A percentile compares a stretch with the other conserved stretches of the same genome.
Evolutionary conservation across 2,888 invertebrate genomes (phyloP).

Genomic region (Eulithis prunata): DNA sequence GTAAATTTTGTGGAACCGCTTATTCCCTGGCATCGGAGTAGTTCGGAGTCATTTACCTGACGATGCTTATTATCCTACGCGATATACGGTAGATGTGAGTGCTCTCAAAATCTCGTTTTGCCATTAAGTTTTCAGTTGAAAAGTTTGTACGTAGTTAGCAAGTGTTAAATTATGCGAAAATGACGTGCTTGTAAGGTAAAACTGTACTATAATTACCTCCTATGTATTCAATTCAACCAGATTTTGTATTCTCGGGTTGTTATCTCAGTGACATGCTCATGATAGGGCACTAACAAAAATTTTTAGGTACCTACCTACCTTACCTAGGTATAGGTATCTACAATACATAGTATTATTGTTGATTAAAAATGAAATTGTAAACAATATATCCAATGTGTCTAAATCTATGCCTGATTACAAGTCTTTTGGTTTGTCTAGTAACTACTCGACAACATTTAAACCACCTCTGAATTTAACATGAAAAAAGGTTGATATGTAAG

Average conservation of each 20-base stretch:
- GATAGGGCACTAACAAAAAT: too few relatives aligned
- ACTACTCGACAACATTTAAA: too few relatives aligned
- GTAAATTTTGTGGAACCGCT: slow-evolving; percentile 49
- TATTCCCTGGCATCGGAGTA: slow-evolving; percentile 19
- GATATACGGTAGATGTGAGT: slow-evolving; percentile 12
- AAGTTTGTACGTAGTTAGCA: slow-evolving; percentile 24
- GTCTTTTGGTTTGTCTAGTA: too few relatives aligned
- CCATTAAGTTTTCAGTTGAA: slow-evolving; percentile 19
- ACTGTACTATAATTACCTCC: slow-evolving; percentile 11
- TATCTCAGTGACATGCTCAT: slow-evolving; percentile 15
- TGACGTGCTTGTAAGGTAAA: slow-evolving; percentile 36
- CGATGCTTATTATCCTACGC: slow-evolving; percentile 25
- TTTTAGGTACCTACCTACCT: too few relatives aligned
- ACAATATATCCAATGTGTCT: too few relatives aligned
- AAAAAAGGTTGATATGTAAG: too few relatives aligned
- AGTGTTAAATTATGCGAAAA: slow-evolving; percentile 35
- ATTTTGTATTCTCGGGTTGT: not conserved
- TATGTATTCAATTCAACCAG: not conserved
- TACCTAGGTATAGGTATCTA: too few relatives aligned
- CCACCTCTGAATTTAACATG: too few relatives aligned
- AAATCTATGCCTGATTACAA: too few relatives aligned
- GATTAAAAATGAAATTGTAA: too few relatives aligned
- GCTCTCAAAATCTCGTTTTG: slow-evolving; percentile 17
- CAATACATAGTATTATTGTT: too few relatives aligned
- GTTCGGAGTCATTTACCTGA: slow-evolving; percentile 1